A percentile compares a stretch with the other conserved stretches of the same genome.
Evolutionary conservation across 2,888 invertebrate genomes (phyloP).

Genomic region (Limnephilus lunatus): DNA sequence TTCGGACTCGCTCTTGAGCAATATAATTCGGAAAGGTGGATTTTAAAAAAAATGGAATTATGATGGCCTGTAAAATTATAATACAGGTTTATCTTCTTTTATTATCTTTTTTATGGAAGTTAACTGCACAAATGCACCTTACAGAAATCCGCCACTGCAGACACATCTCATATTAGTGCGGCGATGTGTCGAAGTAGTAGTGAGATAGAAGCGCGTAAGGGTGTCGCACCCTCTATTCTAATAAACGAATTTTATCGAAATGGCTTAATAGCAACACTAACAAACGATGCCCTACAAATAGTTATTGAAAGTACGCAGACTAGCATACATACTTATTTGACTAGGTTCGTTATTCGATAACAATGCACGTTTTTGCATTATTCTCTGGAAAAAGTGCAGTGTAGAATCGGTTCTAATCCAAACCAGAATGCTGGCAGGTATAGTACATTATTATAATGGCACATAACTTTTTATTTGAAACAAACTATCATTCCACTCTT

Average conservation of each 20-base stretch:
- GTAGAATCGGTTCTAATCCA: not conserved
- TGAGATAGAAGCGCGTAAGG: not conserved
- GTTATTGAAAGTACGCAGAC: constrained; percentile 32
- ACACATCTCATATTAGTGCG: not conserved
- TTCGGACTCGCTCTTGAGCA: no score
- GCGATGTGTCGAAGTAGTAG: not conserved
- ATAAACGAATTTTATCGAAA: constrained; percentile 54
- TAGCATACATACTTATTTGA: not conserved
- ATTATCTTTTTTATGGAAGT: no score
- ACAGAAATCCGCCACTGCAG: no score
- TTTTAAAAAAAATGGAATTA: no score
- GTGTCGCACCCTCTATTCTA: constrained; percentile 57
- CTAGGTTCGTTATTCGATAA: not conserved
- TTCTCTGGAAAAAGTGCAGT: not conserved
- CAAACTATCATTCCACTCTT: not conserved
- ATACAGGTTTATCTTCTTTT: no score
- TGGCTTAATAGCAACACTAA: constrained; percentile 57
- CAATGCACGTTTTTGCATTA: not conserved
- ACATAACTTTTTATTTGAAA: not conserved
- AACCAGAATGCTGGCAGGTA: not conserved
- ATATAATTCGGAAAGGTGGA: no score
- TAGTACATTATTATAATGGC: not conserved
- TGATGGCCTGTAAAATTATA: no score
- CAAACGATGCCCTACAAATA: constrained; percentile 46
- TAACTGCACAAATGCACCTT: no score